Base-by-base conservation (phyloP, 1,140 invertebrate genomes). In the Polyergus mexicanus region DNA sequence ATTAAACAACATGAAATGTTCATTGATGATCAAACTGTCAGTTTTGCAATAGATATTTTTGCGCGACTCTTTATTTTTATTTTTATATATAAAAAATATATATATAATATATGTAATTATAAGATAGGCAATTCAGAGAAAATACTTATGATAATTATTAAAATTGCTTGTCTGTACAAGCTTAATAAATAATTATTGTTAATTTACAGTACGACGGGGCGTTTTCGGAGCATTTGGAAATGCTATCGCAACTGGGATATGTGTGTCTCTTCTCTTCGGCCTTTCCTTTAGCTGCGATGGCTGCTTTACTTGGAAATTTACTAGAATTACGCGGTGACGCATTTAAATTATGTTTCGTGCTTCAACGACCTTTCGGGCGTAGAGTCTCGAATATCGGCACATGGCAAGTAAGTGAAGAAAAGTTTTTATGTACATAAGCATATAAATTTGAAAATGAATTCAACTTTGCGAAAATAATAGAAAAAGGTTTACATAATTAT, bases 221-320 rank as follows among this genome's bases (percentile, higher is more conserved):
- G 0, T 99, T 99, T 95, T 98, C 99, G 25, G 99, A 99, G 94
- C 99, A 99, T 93, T 95, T 99, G 86, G 99, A 99, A 95, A 99
- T 99, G 98, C 97, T 99, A 75, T 99, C 99, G 19, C 99, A 99
- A 93, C 97, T 99, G 92, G 98, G 99, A 54, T 99, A 99, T 95
- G 98, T 99, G 41, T 98, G 99, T 81, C 96, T 99, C 11, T 99
- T 99, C 94, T 99, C 99, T 0, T 98, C 98, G 19, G 98, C 98
- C 0, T 99, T 99, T 94, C 99, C 99, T 0, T 95, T 99, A 90
- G 99, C 99, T 19, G 98, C 98, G 0, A 92, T 99, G 47, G 99
- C 98, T 94, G 98, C 99, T 8, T 95, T 99, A 28, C 94, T 99
- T 2, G 99, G 99, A 94, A 99, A 99, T 95, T 95, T 99, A 13